phyloP scores from a whole-genome alignment of 1,140 invertebrate species.

The Aphaenogaster rudis region DNA sequence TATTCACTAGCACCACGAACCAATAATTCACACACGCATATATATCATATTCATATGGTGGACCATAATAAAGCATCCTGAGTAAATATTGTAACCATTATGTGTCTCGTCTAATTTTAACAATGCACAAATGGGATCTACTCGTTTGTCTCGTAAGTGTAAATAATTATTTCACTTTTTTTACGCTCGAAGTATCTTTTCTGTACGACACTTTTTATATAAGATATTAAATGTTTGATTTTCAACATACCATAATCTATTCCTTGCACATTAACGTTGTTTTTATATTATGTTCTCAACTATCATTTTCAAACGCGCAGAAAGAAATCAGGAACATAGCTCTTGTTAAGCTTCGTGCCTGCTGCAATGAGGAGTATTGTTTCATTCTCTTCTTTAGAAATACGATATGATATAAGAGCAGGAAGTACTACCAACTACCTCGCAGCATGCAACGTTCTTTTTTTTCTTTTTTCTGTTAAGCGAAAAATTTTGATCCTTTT shows the following conservation, averaged over 20 bases:
- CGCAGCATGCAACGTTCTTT: constrained; percentile 75
- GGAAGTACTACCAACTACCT: constrained; percentile 75
- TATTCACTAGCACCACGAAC: constrained; percentile 84
- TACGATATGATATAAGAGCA: constrained; percentile 76
- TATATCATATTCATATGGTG: constrained; percentile 80
- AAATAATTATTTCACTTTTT: constrained; percentile 74
- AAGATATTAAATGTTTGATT: constrained; percentile 81
- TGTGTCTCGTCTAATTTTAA: constrained; percentile 82
- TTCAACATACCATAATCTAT: constrained; percentile 77
- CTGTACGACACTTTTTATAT: constrained; percentile 67
- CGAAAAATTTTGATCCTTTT: constrained; percentile 62
- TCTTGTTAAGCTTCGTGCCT: constrained; percentile 70
- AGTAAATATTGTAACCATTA: constrained; percentile 87
- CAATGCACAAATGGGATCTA: constrained; percentile 81
- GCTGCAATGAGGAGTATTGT: constrained; percentile 70
- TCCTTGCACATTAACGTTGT: constrained; percentile 68
- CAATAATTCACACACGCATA: constrained; percentile 83
- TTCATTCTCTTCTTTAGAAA: constrained; percentile 60
- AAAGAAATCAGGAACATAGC: constrained; percentile 82
- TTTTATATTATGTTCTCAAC: constrained; percentile 69
- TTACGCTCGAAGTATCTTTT: constrained; percentile 66
- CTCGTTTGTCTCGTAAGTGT: constrained; percentile 70
- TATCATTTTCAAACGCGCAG: constrained; percentile 79
- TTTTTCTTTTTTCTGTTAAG: constrained; percentile 58
- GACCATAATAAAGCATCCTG: constrained; percentile 87